phyloP scores from a whole-genome alignment of 2,888 invertebrate species.

The Neoitamus cyanurus region DNA sequence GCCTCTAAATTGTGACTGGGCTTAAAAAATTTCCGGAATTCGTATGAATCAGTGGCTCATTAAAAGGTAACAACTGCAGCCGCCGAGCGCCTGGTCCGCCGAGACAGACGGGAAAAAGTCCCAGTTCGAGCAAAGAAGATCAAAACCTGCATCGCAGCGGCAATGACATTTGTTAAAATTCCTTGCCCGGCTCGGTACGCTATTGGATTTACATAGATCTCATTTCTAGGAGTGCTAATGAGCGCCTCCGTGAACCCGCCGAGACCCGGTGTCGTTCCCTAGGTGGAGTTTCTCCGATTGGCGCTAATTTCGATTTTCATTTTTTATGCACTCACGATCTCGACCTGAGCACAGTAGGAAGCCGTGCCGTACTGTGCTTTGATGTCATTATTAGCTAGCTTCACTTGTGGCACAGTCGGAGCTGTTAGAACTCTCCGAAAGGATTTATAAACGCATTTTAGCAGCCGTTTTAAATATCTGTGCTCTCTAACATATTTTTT shows the following conservation, averaged over 20 bases:
- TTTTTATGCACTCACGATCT: neutral
- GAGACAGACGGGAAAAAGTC: neutral
- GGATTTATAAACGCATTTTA: too few species aligned
- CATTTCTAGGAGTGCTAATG: constrained; percentile 38
- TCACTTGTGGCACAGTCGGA: too few species aligned
- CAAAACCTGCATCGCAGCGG: constrained; percentile 13
- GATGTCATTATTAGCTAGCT: neutral
- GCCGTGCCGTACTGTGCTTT: neutral
- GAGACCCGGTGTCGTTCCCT: neutral
- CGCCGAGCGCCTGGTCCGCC: neutral
- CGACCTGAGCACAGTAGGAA: neutral
- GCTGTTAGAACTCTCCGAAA: too few species aligned
- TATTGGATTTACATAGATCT: constrained; percentile 38
- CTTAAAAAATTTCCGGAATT: constrained; percentile 44
- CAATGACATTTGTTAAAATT: constrained; percentile 44
- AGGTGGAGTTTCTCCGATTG: constrained; percentile 2
- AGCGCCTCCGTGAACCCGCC: neutral
- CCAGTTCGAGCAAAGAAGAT: neutral
- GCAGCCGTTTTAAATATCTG: too few species aligned
- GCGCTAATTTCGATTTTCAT: constrained; percentile 2
- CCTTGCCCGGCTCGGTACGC: constrained; percentile 6
- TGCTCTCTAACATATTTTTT: too few species aligned
- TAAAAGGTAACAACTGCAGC: constrained; percentile 43
- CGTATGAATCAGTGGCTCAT: constrained; percentile 44
- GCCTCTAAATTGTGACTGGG: constrained; percentile 38